These are phyloP conservation scores for Melangyna quadrimaculata DNA, from an alignment of 2,888 invertebrate species.

Conservation along the genomic window DNA sequence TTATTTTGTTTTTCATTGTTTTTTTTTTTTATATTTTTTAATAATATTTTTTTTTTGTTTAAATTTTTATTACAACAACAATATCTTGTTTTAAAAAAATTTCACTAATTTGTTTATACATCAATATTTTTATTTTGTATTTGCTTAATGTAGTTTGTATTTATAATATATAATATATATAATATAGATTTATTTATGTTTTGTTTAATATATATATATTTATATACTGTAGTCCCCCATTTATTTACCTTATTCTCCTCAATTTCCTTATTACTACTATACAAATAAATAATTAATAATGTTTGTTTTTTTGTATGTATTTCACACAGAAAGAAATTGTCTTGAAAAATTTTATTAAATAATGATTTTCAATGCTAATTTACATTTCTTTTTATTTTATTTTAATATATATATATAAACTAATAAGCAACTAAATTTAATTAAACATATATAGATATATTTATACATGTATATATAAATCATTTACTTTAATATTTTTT, in stretches of 20 bases:
- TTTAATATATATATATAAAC: slow-evolving; percentile 27
- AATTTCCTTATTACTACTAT: slow-evolving; percentile 50
- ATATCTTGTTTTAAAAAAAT: slow-evolving; percentile 71
- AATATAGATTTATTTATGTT: slow-evolving; percentile 69
- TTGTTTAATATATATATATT: slow-evolving; percentile 54
- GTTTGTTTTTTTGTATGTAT: slow-evolving; percentile 20
- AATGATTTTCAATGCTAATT: slow-evolving; percentile 54
- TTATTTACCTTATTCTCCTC: slow-evolving; percentile 65
- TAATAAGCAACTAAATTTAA: slow-evolving; percentile 60
- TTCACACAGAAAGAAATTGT: slow-evolving; percentile 44
- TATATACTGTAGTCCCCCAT: slow-evolving; percentile 72
- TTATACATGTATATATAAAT: slow-evolving; percentile 35
- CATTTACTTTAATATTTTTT: slow-evolving; percentile 53
- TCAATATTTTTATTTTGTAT: slow-evolving; percentile 67
- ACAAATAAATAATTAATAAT: slow-evolving; percentile 61
- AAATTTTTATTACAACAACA: slow-evolving; percentile 75
- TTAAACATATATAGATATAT: slow-evolving; percentile 36
- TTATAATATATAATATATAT: slow-evolving; percentile 66
- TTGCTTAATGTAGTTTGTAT: slow-evolving; percentile 69
- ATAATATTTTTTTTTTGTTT: slow-evolving; percentile 36
- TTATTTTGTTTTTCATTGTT: slow-evolving; percentile 48
- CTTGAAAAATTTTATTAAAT: slow-evolving; percentile 45
- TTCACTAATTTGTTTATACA: slow-evolving; percentile 72
- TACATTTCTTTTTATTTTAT: slow-evolving; percentile 4
- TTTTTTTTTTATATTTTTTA: slow-evolving; percentile 26